Percentiles rank a stretch among this genome's conserved stretches.
phyloP scores from a whole-genome alignment of 2,888 invertebrate species.

The Scaptomyza cyrtandrae region DNA sequence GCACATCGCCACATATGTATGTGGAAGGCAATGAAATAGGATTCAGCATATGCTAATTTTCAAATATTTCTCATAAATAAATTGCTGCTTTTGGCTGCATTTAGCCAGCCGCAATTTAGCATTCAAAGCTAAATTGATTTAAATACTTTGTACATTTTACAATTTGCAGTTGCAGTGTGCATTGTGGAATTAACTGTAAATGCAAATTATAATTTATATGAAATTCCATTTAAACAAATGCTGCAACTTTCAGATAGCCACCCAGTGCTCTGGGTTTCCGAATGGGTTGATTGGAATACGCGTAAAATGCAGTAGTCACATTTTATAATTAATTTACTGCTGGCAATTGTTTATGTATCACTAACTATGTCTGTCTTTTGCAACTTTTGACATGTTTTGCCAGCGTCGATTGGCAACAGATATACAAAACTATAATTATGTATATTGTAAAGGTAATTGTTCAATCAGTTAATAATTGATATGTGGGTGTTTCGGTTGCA shows the following conservation, averaged over 20 bases:
- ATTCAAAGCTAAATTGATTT: constrained; percentile 53
- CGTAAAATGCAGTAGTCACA: constrained; percentile 7
- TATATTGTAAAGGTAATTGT: constrained; percentile 7
- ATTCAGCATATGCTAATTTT: constrained; percentile 41
- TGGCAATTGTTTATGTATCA: constrained; percentile 26
- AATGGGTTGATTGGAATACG: neutral
- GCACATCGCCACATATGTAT: neutral
- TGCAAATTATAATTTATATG: constrained; percentile 71
- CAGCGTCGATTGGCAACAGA: constrained; percentile 28
- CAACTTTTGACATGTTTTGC: constrained; percentile 12
- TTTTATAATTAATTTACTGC: constrained; percentile 67
- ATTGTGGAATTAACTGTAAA: constrained; percentile 44
- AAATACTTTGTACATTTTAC: constrained; percentile 42
- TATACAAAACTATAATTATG: too few relatives aligned
- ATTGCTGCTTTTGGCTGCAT: constrained; percentile 30
- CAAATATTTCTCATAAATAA: constrained; percentile 35
- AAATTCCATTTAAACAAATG: constrained; percentile 73
- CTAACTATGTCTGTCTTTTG: neutral
- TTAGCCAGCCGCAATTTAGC: constrained; percentile 14
- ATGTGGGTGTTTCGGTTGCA: constrained; percentile 26
- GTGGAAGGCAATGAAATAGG: neutral
- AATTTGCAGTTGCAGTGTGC: constrained; percentile 31
- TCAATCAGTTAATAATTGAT: constrained; percentile 33
- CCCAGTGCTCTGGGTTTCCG: neutral
- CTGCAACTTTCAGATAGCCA: constrained; percentile 43